phyloP scores from a whole-genome alignment of 2,888 invertebrate species.

The Sphaerophoria rueppellii region DNA sequence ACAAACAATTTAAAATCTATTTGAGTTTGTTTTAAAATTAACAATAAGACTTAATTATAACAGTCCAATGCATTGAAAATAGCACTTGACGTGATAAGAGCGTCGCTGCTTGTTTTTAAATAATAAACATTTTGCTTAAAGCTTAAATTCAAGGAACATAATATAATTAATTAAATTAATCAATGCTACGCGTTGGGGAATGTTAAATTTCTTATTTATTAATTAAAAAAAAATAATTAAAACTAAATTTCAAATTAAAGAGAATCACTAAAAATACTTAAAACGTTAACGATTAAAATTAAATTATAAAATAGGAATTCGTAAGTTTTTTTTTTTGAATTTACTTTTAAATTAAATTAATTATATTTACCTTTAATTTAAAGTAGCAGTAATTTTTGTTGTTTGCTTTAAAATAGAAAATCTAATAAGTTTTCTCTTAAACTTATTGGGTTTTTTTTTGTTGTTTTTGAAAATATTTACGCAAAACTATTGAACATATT shows the following conservation, averaged over 20 bases:
- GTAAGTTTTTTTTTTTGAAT: slow-evolving; percentile 33
- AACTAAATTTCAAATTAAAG: slow-evolving; percentile 4
- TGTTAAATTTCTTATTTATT: slow-evolving; percentile 35
- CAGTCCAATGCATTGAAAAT: slow-evolving; percentile 20
- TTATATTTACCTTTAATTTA: slow-evolving; percentile 60
- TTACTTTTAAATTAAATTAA: slow-evolving; percentile 6
- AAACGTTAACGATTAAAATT: slow-evolving; percentile 36
- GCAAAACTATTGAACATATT: slow-evolving; percentile 65
- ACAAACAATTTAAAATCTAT: slow-evolving; percentile 16
- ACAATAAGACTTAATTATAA: slow-evolving; percentile 23
- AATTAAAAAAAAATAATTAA: slow-evolving; percentile 9
- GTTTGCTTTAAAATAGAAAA: slow-evolving; percentile 70
- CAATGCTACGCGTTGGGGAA: slow-evolving; percentile 47
- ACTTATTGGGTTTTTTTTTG: slow-evolving; percentile 35
- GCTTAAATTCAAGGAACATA: slow-evolving; percentile 17
- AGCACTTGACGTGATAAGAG: slow-evolving; percentile 56
- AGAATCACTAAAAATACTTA: slow-evolving; percentile 49
- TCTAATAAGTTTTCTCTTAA: slow-evolving; percentile 57
- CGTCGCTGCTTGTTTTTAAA: slow-evolving; percentile 30
- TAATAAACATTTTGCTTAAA: slow-evolving; percentile 9
- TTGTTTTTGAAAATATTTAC: slow-evolving; percentile 45
- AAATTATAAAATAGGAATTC: slow-evolving; percentile 66
- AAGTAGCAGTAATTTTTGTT: slow-evolving; percentile 60
- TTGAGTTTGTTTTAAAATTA: slow-evolving; percentile 13
- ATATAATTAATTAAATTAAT: slow-evolving; percentile 9